Evolutionary conservation across 2,888 invertebrate species (phyloP).

Genomic region (Branchellion lobata): DNA sequence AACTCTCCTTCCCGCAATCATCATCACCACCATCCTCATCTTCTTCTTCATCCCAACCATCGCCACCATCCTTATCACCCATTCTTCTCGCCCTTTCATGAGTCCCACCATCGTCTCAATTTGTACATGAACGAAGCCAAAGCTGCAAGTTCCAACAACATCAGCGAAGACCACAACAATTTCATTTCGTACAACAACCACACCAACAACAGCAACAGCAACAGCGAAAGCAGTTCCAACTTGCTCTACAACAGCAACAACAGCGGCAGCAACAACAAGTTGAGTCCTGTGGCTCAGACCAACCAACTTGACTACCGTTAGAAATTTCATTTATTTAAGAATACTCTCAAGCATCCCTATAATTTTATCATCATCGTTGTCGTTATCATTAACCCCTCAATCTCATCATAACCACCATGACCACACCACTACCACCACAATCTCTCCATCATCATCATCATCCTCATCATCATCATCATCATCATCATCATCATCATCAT

Average conservation of each 20-base stretch:
- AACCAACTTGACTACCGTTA: not conserved
- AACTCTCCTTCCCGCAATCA: slow-evolving; percentile 15
- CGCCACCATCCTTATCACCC: slow-evolving; percentile 5
- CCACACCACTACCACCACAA: no score
- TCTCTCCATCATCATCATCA: no score
- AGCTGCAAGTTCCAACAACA: not conserved
- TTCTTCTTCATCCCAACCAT: not conserved
- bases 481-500: not conserved
- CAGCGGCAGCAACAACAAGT: not conserved
- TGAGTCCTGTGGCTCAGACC: not conserved
- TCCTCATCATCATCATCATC: no score
- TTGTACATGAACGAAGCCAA: not conserved
- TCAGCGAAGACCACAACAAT: not conserved
- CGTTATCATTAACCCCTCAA: slow-evolving; percentile 5
- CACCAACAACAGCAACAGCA: not conserved
- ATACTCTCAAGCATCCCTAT: not conserved
- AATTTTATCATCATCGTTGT: not conserved
- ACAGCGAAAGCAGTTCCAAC: not conserved
- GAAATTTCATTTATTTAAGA: no score
- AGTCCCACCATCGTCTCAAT: slow-evolving; percentile 1
- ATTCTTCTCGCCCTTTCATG: not conserved
- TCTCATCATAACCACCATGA: no score
- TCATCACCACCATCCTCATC: no score
- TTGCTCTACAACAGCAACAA: not conserved
- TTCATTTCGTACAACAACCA: slow-evolving; percentile 4